Evolutionary conservation across 2,797 vertebrate genomes (phyloP).

Genomic region (Potorous gilbertii): DNA sequence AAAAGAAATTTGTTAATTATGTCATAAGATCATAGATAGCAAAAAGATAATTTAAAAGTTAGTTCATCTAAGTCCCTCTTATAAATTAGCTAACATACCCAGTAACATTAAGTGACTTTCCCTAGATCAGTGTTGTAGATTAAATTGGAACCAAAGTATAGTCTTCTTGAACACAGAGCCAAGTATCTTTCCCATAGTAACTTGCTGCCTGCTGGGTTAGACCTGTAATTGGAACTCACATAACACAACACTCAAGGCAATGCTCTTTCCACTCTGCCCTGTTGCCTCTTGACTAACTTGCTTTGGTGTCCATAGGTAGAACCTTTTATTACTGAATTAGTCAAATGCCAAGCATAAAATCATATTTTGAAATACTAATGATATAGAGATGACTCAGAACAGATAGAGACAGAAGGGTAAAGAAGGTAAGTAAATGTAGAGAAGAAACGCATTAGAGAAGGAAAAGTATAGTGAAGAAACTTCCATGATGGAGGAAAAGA

Average conservation of each 20-base stretch:
- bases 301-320: neutral
- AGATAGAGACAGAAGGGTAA: fast-evolving
- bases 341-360: neutral
- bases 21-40: neutral
- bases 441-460: neutral
- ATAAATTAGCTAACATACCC: neutral
- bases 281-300: neutral
- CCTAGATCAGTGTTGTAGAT: neutral
- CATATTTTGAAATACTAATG: neutral
- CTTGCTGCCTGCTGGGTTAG: neutral
- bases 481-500: neutral
- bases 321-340: neutral
- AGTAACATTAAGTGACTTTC: neutral
- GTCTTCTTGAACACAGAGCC: neutral
- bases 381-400: neutral
- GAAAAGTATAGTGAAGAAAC: neutral
- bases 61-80: neutral
- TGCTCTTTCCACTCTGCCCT: neutral
- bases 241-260: neutral
- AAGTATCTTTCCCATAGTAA: neutral
- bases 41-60: neutral
- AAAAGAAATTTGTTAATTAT: neutral
- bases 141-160: neutral
- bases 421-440: neutral
- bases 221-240: neutral